Conservation (phyloP, 1,140 invertebrate species). For the Steinernema khuongi region DNA sequence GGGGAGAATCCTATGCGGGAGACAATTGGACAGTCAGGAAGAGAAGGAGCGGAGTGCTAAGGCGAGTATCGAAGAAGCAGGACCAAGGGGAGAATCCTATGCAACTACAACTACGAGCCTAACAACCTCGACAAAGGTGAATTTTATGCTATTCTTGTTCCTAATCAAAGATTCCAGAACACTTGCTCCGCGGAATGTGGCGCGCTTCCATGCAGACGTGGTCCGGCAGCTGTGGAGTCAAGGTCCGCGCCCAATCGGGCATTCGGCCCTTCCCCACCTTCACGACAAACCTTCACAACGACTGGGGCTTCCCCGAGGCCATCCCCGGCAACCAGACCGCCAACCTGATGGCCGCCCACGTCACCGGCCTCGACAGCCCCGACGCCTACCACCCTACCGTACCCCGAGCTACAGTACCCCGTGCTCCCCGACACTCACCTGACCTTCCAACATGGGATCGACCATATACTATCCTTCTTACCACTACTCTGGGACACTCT, state of each 20-base stretch:
- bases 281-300: slow-evolving; percentile 29
- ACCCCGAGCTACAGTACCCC: too few species aligned
- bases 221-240: slow-evolving; percentile 19
- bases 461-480: too few species aligned
- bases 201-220: slow-evolving; percentile 17
- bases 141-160: neutral
- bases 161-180: slow-evolving; percentile 3
- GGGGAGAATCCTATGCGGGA: too few species aligned
- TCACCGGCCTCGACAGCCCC: slow-evolving; percentile 3
- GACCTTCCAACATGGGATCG: too few species aligned
- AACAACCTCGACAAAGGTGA: slow-evolving; percentile 15
- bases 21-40: too few species aligned
- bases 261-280: slow-evolving; percentile 20
- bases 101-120: slow-evolving; percentile 28
- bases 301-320: slow-evolving; percentile 15
- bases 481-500: too few species aligned
- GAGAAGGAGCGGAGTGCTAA: neutral
- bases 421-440: too few species aligned
- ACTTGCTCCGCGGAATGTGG: slow-evolving; percentile 28
- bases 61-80: too few species aligned
- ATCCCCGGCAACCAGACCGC: neutral
- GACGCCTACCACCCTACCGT: neutral
- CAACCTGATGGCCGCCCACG: slow-evolving; percentile 27
- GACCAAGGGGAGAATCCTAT: too few species aligned
- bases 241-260: slow-evolving; percentile 29